A percentile compares a stretch with the other conserved stretches of the same genome.
These are phyloP conservation scores for Sturnus vulgaris DNA, from an alignment of 2,113 vertebrate species.

Conservation along the genomic window DNA sequence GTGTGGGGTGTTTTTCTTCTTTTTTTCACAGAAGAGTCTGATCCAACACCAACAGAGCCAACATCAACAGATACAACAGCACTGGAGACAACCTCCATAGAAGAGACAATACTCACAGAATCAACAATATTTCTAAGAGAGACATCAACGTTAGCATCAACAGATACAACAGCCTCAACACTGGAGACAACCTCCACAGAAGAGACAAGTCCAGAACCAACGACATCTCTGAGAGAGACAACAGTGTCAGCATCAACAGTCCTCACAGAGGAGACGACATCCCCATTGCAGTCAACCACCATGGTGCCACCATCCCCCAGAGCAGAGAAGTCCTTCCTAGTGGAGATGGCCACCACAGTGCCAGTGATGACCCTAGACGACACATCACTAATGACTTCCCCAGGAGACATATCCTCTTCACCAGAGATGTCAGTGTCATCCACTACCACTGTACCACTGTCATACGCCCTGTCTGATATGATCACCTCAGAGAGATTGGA, in stretches of 20 bases:
- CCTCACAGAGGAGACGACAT: accelerated
- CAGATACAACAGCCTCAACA: too few species aligned
- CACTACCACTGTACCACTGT: too few species aligned
- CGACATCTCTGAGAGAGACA: accelerated
- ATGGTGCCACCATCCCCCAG: accelerated
- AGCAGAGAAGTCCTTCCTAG: accelerated
- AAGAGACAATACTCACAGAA: not conserved
- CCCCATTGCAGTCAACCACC: accelerated
- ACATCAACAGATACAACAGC: accelerated
- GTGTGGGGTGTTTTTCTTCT: not conserved
- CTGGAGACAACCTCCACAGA: not conserved
- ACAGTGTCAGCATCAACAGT: not conserved
- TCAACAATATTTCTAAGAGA: accelerated
- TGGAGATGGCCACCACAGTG: not conserved
- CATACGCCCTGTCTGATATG: accelerated
- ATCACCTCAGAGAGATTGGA: accelerated
- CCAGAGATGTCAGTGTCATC: accelerated
- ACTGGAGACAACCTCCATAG: accelerated
- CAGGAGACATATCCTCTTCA: not conserved
- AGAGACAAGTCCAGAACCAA: not conserved
- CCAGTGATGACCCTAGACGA: accelerated
- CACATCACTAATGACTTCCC: accelerated
- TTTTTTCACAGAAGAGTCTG: not conserved
- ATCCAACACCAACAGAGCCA: not conserved
- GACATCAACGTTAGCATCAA: not conserved